Evolutionary conservation across 2,113 vertebrate species (phyloP).

Genomic region (Oncorhynchus masou): DNA sequence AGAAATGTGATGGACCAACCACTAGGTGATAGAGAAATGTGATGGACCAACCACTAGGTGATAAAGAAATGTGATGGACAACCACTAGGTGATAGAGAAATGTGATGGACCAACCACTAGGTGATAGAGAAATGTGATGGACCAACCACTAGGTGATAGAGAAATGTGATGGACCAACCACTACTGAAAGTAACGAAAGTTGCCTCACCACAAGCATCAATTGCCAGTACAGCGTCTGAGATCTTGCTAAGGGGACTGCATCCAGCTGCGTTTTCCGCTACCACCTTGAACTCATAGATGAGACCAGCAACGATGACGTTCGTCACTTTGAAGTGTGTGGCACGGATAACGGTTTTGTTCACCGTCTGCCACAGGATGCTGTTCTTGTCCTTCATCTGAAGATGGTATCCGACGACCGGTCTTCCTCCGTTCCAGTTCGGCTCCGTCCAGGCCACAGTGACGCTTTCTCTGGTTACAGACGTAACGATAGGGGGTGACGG

Average conservation of each 20-base stretch:
- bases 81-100: too few relatives aligned
- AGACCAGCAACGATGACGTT: conserved; percentile 85
- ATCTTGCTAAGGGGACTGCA: conserved; percentile 86
- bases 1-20: too few relatives aligned
- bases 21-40: too few relatives aligned
- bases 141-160: too few relatives aligned
- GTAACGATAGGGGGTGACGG: conserved; percentile 89
- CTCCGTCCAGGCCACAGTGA: conserved; percentile 90
- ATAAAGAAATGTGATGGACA: too few relatives aligned
- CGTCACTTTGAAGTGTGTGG: conserved; percentile 91
- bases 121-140: too few relatives aligned
- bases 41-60: too few relatives aligned
- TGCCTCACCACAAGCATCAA: conserved; percentile 94
- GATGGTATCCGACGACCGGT: conserved; percentile 87
- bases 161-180: too few relatives aligned
- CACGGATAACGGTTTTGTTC: conserved; percentile 91
- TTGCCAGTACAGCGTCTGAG: conserved; percentile 93
- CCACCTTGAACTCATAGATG: conserved; percentile 97
- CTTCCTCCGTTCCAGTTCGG: conserved; percentile 91
- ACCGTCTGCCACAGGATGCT: conserved; percentile 95
- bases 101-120: too few relatives aligned
- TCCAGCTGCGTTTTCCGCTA: conserved; percentile 94
- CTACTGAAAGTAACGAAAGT: conserved; percentile 50
- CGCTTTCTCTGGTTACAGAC: conserved; percentile 86
- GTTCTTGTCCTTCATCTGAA: conserved; percentile 98